A percentile compares a stretch with the other conserved stretches of the same genome.
Conservation (phyloP, 2,888 invertebrate genomes). For the Drosophila kanekoi region DNA sequence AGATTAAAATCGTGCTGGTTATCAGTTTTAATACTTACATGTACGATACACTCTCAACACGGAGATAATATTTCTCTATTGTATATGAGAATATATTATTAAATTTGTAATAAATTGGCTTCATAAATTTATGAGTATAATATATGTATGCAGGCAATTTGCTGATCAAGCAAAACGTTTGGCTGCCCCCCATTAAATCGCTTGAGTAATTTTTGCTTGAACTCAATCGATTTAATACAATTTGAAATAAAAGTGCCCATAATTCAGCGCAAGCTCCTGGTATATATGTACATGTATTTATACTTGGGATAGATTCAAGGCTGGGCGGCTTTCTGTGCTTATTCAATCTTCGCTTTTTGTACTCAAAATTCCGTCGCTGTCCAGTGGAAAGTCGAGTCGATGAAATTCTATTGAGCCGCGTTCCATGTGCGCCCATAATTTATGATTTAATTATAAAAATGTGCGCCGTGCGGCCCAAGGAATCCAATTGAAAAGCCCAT, state of each 20-base stretch:
- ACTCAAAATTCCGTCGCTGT: conserved; percentile 26
- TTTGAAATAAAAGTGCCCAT: conserved; percentile 27
- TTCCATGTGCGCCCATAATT: conserved; percentile 58
- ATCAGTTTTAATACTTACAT: too few relatives aligned
- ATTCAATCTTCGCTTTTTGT: conserved; percentile 17
- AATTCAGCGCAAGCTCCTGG: too few relatives aligned
- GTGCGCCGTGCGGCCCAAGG: conserved; percentile 30
- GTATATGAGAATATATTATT: background rate
- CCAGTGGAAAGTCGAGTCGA: conserved; percentile 26
- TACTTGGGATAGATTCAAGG: conserved; percentile 11
- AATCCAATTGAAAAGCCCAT: conserved; percentile 69
- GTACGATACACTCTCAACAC: too few relatives aligned
- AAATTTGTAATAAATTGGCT: conserved; percentile 4
- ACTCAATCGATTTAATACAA: conserved; percentile 24
- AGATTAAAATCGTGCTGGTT: too few relatives aligned
- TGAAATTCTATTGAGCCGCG: conserved; percentile 50
- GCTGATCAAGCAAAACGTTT: conserved; percentile 36
- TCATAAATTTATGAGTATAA: conserved; percentile 13
- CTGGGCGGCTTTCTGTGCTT: conserved; percentile 11
- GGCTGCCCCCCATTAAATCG: conserved; percentile 12
- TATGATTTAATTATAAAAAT: conserved; percentile 74
- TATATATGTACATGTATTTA: background rate
- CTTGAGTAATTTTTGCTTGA: conserved; percentile 37
- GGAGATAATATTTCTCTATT: background rate
- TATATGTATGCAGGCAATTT: conserved; percentile 13